Percentiles rank a stretch among this genome's conserved stretches.
phyloP scores from a whole-genome alignment of 2,113 vertebrate genomes.

The Sus scrofa region T2T-Sscrofa CM000824.6:120828001-120828500 shows the following conservation, averaged over 20 bases:
- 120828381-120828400: neutral
- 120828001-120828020: too few species aligned
- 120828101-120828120: neutral
- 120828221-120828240: slow-evolving; percentile 44
- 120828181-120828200: neutral
- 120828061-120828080: slow-evolving; percentile 20
- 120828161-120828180: neutral
- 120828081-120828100: neutral
- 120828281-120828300: neutral
- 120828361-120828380: neutral
- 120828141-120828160: neutral
- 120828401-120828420: slow-evolving; percentile 39
- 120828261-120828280: slow-evolving; percentile 7
- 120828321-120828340: neutral
- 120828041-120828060: slow-evolving; percentile 16
- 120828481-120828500: slow-evolving; percentile 12
- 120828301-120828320: slow-evolving; percentile 23
- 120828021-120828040: neutral
- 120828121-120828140: neutral
- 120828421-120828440: neutral
- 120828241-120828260: neutral
- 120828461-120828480: slow-evolving; percentile 1
- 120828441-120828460: slow-evolving; percentile 32
- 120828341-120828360: neutral
- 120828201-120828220: neutral